These are phyloP conservation scores for Halesus radiatus DNA, from an alignment of 1,140 invertebrate genomes.

Conservation along the genomic window DNA sequence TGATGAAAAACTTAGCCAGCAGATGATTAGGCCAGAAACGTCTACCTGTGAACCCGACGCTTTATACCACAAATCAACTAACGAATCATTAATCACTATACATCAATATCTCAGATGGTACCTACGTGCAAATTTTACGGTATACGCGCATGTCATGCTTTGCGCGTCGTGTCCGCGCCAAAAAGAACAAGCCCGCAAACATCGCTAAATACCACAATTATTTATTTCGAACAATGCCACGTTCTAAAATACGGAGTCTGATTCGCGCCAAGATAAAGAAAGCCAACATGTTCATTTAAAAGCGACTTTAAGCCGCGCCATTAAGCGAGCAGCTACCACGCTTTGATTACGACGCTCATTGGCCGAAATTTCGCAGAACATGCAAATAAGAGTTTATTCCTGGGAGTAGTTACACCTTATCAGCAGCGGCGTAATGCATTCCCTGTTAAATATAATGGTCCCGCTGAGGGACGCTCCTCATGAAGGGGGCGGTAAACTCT, in stretches of 20 bases:
- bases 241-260: background rate
- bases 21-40: too few relatives aligned
- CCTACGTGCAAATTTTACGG: too few relatives aligned
- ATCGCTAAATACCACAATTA: too few relatives aligned
- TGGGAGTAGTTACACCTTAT: conserved; percentile 26
- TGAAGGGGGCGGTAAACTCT: conserved; percentile 11
- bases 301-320: conserved; percentile 1
- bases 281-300: conserved; percentile 15
- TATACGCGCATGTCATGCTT: too few relatives aligned
- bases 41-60: too few relatives aligned
- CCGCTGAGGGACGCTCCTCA: background rate
- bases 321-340: background rate
- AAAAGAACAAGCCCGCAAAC: too few relatives aligned
- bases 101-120: too few relatives aligned
- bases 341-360: conserved; percentile 21
- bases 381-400: conserved; percentile 30
- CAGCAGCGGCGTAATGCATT: conserved; percentile 5
- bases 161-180: too few relatives aligned
- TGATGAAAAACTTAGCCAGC: too few relatives aligned
- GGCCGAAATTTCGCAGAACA: conserved; percentile 17
- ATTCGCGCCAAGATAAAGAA: background rate
- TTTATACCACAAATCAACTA: too few relatives aligned
- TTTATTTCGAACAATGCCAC: background rate
- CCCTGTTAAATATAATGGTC: conserved; percentile 24
- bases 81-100: too few relatives aligned